Base-by-base conservation (phyloP, 2,797 vertebrate species). In the Sorex maritimensis region DNA sequence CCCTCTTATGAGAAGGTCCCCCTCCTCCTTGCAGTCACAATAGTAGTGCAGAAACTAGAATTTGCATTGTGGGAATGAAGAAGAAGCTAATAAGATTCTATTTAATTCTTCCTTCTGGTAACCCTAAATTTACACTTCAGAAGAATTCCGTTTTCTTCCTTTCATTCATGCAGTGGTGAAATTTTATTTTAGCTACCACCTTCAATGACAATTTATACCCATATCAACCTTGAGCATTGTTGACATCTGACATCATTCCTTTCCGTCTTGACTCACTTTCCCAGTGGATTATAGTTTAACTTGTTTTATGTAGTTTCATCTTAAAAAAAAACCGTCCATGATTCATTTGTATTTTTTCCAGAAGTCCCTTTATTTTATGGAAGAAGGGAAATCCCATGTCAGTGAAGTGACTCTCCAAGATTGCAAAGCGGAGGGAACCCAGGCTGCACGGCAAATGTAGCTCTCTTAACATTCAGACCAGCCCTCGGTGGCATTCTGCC, bases 271-370 rank as follows among this genome's bases (percentile, higher is more conserved):
- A 72, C 34, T 86, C 52, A 67, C 44, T 81, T 73, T 24, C n/a
- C n/a, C 88, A 52, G 24, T 91, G n/a, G 75, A 95, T 72, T 28
- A 38, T 30, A 49, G 52, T n/a, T 55, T n/a, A 73, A 34, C 3
- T 26, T 71, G 21, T 3, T 24, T 79, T 3, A 52, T 46, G 55
- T 49, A 69, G 34, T 88, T 44, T 41, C 44, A 44, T 34, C 41
- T 84, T 24, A 24, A 81, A 44, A 44, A 44, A 44, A 34, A 34
- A 34, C 34, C n/a, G 26, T 30, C 15, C 41, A 28, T 44, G 30
- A 86, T 11, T 5, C 52, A 75, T 30, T 82, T 90, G 28, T 9
- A 74, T 49, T 78, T 49, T 71, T 75, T 88, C 65, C 24, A 83
- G 67, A 75, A 88, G 19, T 26, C 5, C 6, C 24, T 77, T 67